Conservation (phyloP, 2,888 invertebrate species). For the Pandemis cinnamomeana region DNA sequence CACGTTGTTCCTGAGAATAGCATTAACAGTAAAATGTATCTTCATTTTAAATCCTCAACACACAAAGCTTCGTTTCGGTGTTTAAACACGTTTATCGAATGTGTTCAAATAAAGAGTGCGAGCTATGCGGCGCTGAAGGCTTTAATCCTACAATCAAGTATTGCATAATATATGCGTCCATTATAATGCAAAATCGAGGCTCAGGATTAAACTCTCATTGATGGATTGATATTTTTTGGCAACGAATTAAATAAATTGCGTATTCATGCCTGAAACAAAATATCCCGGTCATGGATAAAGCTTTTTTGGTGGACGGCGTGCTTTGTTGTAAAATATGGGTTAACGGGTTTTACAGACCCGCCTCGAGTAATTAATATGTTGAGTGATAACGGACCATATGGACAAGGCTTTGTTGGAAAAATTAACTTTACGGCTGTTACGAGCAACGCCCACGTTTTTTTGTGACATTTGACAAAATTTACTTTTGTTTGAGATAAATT, state of each 20-base stretch:
- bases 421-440: not conserved
- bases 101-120: not conserved
- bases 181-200: slow-evolving; percentile 26
- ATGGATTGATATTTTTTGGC: slow-evolving; percentile 42
- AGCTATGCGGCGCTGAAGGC: not conserved
- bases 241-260: slow-evolving; percentile 41
- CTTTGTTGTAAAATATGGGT: slow-evolving; percentile 40
- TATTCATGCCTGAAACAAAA: slow-evolving; percentile 36
- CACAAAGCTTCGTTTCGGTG: no score
- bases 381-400: slow-evolving; percentile 8
- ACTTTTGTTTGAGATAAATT: no score
- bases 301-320: slow-evolving; percentile 30
- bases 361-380: slow-evolving; percentile 18
- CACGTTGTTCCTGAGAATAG: not conserved
- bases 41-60: no score
- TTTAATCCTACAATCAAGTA: slow-evolving; percentile 27
- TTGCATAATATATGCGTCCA: not conserved
- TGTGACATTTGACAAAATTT: not conserved
- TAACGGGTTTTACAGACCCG: slow-evolving; percentile 38
- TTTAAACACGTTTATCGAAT: not conserved
- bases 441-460: not conserved
- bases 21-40: no score
- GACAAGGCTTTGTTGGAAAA: slow-evolving; percentile 2
- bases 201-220: slow-evolving; percentile 34
- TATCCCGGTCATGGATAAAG: slow-evolving; percentile 37